Evolutionary conservation across 2,888 invertebrate species (phyloP), one percentile per base, ranked within the genome.

Genomic region (Suillia variegata): DNA sequence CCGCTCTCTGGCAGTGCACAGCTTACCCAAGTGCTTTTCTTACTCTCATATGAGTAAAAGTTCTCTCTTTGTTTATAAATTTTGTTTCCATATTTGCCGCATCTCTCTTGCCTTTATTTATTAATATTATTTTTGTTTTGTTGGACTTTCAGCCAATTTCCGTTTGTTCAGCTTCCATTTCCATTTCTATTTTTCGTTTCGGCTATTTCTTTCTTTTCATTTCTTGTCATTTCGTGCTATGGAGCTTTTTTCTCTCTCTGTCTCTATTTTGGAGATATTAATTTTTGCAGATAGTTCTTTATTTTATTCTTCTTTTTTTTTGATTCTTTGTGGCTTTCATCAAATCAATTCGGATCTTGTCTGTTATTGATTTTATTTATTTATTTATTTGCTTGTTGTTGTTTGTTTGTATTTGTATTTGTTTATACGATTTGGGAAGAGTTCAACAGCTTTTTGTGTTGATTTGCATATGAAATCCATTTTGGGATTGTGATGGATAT

Each of bases 391-490:
- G 31, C 12, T 6, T 8, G 31, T 31, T 6, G 12, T 6, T 31
- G 31, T 31, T 6, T 31, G 31, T 31, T 6, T 31, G 31, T 31
- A 12, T 31, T 6, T 12, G 31, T 12, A 12, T 31, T 31, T 31
- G 31, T 31, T 31, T 31, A 12, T 31, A 12, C 31, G n/a, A n/a
- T n/a, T 31, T 31, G 6, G 31, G 10, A 18, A 45, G 45, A 45
- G 45, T 45, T 45, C 45, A 45, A 45, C 45, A 45, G 45, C 45
- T 45, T 45, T n/a, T 45, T 45, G 20, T 45, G 45, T 8, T 45
- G 13, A 45, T 45, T 45, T 45, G 45, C 45, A 45, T 45, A 45
- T 45, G 18, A 18, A 45, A 17, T 13, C 2, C 5, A 45, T 45
- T 45, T 45, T 45, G 5, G 45, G 45, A 8, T 45, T 45, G 18